Evolutionary conservation across 1,140 invertebrate species (phyloP).

Genomic region (Bombus sibiricus): DNA sequence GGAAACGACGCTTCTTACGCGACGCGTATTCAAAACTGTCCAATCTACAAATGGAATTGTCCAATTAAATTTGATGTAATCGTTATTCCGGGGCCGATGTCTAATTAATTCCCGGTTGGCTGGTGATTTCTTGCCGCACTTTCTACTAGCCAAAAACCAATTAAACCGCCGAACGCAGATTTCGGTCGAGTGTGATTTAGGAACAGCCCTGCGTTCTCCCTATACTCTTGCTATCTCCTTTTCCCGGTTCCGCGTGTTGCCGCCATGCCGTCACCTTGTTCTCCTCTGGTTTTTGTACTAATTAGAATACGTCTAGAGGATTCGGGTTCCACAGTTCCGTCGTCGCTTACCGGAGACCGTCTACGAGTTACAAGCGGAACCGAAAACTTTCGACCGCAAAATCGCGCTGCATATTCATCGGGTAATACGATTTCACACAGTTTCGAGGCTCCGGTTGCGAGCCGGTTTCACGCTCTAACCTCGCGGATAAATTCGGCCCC

Average conservation of each 20-base stretch:
- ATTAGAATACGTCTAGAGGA: constrained; percentile 67
- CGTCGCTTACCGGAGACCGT: background rate
- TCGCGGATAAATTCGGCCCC: constrained; percentile 60
- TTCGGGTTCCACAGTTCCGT: constrained; percentile 16
- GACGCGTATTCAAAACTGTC: background rate
- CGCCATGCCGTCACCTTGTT: background rate
- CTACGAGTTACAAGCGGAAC: constrained; percentile 55
- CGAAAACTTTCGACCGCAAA: constrained; percentile 71
- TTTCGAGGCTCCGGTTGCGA: constrained; percentile 48
- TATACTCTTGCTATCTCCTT: background rate
- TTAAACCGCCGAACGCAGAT: constrained; percentile 55
- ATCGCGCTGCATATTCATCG: constrained; percentile 75
- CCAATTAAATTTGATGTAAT: constrained; percentile 55
- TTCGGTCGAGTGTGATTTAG: constrained; percentile 55
- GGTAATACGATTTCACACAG: constrained; percentile 66
- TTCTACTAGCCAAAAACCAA: constrained; percentile 36
- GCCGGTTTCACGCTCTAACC: constrained; percentile 61
- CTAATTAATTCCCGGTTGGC: constrained; percentile 55
- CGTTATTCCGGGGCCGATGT: constrained; percentile 22
- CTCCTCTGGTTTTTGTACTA: constrained; percentile 61
- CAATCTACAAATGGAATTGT: constrained; percentile 28
- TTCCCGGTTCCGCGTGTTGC: background rate
- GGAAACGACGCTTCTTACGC: constrained; percentile 11
- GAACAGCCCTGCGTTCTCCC: background rate
- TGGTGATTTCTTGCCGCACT: constrained; percentile 50